Evolutionary conservation across 2,888 invertebrate genomes (phyloP), one percentile per base, ranked within the genome.

Genomic region (Ophioninae sp.): DNA sequence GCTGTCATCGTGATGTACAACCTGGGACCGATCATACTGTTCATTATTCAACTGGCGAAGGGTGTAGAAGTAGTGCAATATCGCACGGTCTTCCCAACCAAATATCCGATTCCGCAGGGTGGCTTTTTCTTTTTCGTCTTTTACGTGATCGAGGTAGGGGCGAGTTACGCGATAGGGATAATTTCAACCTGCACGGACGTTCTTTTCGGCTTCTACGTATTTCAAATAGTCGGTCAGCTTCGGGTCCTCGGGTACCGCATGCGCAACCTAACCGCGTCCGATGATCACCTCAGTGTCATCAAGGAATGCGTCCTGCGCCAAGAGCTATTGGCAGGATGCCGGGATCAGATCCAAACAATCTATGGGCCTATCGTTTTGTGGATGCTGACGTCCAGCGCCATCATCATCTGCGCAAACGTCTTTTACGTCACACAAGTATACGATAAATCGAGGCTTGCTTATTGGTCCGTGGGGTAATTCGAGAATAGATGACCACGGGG

Each of bases 151-250:
- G 88, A 89, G 39, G 10, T 74, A 0, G 17, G 73, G 6, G 30
- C 67, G 0, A 13, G 76, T 8, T 84, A 77, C 41, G 81, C 79
- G 13, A 9, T 71, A 6, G 37, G 56, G 10, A 13, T 17, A 2
- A n/a, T 58, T 17, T 30, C 71, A 37, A 30, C 58, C 13, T 30
- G 56, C 0, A 84, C 86, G 6, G 90, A 90, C 23, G 82, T 85
- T 0, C 76, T 89, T 0, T 90, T 89, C 58, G 69, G 69, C n/a
- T 71, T 56, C 20, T 71, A 71, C 69, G 56, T 71, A n/a, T 71
- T 71, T 8, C 89, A 89, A 64, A 88, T 90, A 41, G 82, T 86
- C 1, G 87, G 88, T 3, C 83, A 88, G 37, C 72, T 91, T 6
- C 86, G 86, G 2, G 79, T 84, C 6, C 79, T 89, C 17, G 73